Percentiles rank a stretch among this genome's conserved stretches.
phyloP scores from a whole-genome alignment of 1,140 invertebrate genomes.

The Megalopta genalis region DNA sequence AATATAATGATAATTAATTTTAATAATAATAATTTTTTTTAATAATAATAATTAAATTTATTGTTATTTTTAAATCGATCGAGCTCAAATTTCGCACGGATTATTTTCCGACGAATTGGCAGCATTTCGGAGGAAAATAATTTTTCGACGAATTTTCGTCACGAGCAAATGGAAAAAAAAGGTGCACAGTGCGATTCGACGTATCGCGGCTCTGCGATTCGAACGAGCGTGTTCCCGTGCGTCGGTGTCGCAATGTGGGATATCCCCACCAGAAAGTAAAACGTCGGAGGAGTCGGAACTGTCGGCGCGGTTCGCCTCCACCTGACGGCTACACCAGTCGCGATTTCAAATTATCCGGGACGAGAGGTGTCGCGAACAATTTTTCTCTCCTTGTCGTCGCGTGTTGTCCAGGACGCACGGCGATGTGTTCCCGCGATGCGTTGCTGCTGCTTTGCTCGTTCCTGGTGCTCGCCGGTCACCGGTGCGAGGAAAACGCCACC shows the following conservation, averaged over 20 bases:
- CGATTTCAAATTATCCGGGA: conserved; percentile 67
- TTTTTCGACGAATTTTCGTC: too few species aligned
- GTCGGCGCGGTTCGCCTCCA: conserved; percentile 36
- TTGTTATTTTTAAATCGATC: too few species aligned
- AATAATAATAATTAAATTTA: too few species aligned
- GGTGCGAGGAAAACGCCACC: conserved; percentile 48
- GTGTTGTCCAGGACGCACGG: conserved; percentile 6
- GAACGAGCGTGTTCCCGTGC: neutral
- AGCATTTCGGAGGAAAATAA: too few species aligned
- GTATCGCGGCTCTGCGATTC: neutral
- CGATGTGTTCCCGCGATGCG: conserved; percentile 21
- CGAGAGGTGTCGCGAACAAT: conserved; percentile 32
- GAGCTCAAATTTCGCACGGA: too few species aligned
- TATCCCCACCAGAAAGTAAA: conserved; percentile 65
- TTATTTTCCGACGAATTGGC: too few species aligned
- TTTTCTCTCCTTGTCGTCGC: conserved; percentile 4
- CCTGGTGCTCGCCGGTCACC: conserved; percentile 20
- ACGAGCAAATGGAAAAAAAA: too few species aligned
- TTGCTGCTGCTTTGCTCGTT: conserved; percentile 54
- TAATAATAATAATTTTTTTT: too few species aligned
- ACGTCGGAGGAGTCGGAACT: conserved; percentile 44
- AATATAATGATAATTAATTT: too few species aligned
- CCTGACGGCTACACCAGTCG: conserved; percentile 66
- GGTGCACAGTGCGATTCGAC: too few species aligned
- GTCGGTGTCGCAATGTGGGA: conserved; percentile 36